phyloP scores from a whole-genome alignment of 2,113 vertebrate genomes.

The Erpornis zantholeuca region DNA sequence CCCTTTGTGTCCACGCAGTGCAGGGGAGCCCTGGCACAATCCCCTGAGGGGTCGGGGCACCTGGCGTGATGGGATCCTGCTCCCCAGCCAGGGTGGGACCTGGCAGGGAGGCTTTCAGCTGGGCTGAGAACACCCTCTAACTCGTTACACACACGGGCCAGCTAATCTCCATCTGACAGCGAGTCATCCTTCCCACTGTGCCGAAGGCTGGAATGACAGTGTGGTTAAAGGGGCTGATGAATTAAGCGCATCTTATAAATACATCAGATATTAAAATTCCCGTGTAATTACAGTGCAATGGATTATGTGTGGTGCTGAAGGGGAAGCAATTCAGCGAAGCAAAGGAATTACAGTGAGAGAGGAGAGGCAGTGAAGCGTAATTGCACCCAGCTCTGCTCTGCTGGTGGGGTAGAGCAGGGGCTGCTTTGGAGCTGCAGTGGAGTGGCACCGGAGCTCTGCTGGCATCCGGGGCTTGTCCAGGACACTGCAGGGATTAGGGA shows the following conservation, averaged over 20 bases:
- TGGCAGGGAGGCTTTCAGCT: not conserved
- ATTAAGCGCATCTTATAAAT: slow-evolving; percentile 51
- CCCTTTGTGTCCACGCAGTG: rapidly evolving
- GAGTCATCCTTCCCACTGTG: slow-evolving; percentile 1
- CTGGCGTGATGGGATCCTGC: rapidly evolving
- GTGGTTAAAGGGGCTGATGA: slow-evolving; percentile 49
- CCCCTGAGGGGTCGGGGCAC: rapidly evolving
- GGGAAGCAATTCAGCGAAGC: not conserved
- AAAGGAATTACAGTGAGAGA: not conserved
- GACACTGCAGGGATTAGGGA: not conserved
- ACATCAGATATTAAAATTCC: slow-evolving; percentile 55
- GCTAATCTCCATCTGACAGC: slow-evolving; percentile 54
- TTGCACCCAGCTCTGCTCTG: not conserved
- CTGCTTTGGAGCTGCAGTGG: not conserved
- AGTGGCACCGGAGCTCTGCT: rapidly evolving
- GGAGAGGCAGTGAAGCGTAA: not conserved
- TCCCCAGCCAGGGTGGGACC: not conserved
- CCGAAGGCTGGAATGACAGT: not conserved
- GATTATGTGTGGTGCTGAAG: slow-evolving; percentile 39
- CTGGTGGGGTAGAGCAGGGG: not conserved
- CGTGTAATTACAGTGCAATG: slow-evolving; percentile 32
- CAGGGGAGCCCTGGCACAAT: not conserved
- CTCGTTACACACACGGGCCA: not conserved
- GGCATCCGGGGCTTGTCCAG: not conserved
- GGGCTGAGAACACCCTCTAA: slow-evolving; percentile 6